Evolutionary conservation across 2,888 invertebrate species (phyloP), one percentile per base, ranked within the genome.

Genomic region (Diarsia brunnea): DNA sequence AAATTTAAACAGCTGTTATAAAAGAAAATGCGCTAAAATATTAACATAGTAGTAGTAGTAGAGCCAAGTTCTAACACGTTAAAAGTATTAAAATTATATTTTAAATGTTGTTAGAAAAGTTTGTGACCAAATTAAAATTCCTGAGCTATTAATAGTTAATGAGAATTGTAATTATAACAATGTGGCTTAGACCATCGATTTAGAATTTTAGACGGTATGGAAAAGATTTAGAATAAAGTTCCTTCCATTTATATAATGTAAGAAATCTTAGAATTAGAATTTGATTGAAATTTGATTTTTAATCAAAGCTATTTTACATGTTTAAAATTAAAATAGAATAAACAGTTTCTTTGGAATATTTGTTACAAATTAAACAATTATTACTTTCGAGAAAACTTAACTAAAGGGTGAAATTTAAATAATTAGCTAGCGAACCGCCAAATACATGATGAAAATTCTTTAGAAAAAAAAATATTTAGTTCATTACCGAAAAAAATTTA

Each of bases 41-140:
- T 85, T 84, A 84, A 76, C 78, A 75, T 75, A 79, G 86, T 84
- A 83, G 82, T 78, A 80, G 84, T 81, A 80, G 84, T 81, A 69
- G 51, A 51, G 74, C 74, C 75, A 81, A 87, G 79, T 78, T 83
- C 78, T 82, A 87, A 92, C 92, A 91, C 89, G 89, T 92, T 90
- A 91, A 85, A 75, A 80, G 76, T 75, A 82, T 81, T 87, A 88
- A 65, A 88, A 89, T 88, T 89, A 87, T 87, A 82, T 83, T 90
- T 87, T 86, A 84, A 86, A 87, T 88, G 84, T 81, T 80, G 69
- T 73, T 80, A 61, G 19, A 47, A 69, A 83, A 87, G 67, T 87
- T 87, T 80, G 82, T 74, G 83, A 82, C 81, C 87, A 77, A 89
- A 92, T 92, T 93, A 92, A 92, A 91, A 93, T 93, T 89, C 90